phyloP scores from a whole-genome alignment of 2,888 invertebrate species.

The Euzetes globulus region DNA sequence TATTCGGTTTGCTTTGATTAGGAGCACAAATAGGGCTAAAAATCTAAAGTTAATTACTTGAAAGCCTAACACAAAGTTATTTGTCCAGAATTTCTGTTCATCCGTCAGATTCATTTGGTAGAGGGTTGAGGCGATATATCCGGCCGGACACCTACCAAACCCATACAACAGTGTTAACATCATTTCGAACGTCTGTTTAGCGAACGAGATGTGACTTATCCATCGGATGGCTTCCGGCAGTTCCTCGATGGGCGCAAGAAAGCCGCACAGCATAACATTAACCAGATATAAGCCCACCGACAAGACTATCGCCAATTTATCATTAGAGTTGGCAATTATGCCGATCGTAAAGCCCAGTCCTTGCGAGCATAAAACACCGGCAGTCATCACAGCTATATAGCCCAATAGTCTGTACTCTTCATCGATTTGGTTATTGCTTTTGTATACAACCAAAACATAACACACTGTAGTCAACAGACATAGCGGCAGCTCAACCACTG shows the following conservation, averaged over 20 bases:
- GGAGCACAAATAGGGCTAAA: neutral
- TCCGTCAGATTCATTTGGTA: neutral
- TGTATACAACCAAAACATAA: neutral
- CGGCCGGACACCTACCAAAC: constrained; percentile 10
- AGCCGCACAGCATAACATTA: neutral
- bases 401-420: neutral
- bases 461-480: neutral
- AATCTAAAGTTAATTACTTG: neutral
- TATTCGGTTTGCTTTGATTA: constrained; percentile 3
- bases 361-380: neutral
- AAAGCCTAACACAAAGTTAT: neutral
- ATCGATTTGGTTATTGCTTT: neutral
- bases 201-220: neutral
- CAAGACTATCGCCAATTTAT: neutral
- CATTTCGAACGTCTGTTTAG: neutral
- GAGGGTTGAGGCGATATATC: neutral
- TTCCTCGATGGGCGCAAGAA: constrained; percentile 15
- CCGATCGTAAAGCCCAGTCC: constrained; percentile 14
- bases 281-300: constrained; percentile 1
- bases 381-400: neutral
- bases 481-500: constrained; percentile 4
- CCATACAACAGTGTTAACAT: neutral
- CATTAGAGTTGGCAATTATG: neutral
- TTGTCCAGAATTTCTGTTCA: neutral
- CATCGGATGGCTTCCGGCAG: neutral